Conservation (phyloP, 2,797 vertebrate species). For the Gymnodraco acuticeps region DNA sequence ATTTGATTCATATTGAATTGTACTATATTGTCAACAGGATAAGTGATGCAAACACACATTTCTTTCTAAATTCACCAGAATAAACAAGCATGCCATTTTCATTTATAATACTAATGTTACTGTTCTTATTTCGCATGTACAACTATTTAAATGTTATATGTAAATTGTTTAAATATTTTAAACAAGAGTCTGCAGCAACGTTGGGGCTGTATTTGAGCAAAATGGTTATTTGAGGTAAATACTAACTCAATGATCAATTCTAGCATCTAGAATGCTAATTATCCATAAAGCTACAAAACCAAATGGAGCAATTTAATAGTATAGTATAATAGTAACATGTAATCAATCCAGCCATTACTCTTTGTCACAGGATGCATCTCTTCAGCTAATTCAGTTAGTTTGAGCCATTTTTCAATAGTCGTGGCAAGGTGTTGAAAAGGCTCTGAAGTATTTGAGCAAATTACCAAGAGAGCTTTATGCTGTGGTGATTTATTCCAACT, state of each 20-base stretch:
- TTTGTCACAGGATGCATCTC: constrained; percentile 44
- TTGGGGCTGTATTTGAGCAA: not conserved
- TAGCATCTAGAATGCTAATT: constrained; percentile 11
- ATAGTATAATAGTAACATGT: constrained; percentile 20
- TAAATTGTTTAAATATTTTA: not conserved
- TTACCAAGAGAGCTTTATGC: constrained; percentile 52
- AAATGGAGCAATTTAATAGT: constrained; percentile 26
- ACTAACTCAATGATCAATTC: not conserved
- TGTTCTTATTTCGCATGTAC: constrained; percentile 6
- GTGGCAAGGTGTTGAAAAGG: constrained; percentile 44
- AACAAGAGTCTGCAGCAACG: not conserved
- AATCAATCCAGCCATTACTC: constrained; percentile 21
- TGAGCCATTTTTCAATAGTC: constrained; percentile 52
- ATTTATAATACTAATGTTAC: not conserved
- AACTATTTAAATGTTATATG: not conserved
- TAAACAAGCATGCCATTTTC: constrained; percentile 23
- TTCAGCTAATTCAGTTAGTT: constrained; percentile 53
- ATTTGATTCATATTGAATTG: constrained; percentile 70
- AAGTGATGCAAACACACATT: constrained; percentile 18
- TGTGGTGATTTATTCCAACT: constrained; percentile 62
- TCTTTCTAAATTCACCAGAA: constrained; percentile 24
- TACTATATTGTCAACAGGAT: constrained; percentile 2
- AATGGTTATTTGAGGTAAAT: not conserved
- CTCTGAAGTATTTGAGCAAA: constrained; percentile 54
- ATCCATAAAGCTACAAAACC: constrained; percentile 21